These are phyloP conservation scores for Aradophagus sp. DNA, from an alignment of 1,140 invertebrate genomes.

Conservation along the genomic window DNA sequence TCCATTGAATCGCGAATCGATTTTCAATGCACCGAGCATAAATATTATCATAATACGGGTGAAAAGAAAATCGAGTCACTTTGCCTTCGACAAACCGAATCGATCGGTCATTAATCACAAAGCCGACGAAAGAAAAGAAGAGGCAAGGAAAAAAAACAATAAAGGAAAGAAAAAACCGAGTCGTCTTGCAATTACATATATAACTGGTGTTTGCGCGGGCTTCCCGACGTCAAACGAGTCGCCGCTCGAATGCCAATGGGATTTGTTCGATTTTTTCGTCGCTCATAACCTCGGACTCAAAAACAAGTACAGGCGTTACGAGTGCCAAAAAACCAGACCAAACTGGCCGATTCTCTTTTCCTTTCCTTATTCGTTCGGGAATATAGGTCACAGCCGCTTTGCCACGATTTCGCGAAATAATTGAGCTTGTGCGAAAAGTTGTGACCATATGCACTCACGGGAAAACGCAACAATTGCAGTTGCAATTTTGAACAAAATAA, in stretches of 20 bases:
- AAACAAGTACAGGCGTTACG: conserved; percentile 27
- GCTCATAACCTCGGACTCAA: conserved; percentile 40
- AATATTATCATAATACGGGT: conserved; percentile 9
- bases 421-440: too few relatives aligned
- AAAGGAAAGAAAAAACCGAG: conserved; percentile 19
- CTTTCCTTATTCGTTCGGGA: conserved; percentile 1
- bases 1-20: conserved; percentile 5
- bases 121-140: too few relatives aligned
- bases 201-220: conserved; percentile 25
- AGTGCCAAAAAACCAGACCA: conserved; percentile 29
- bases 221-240: conserved; percentile 40
- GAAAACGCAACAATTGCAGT: too few relatives aligned
- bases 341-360: neutral
- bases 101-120: conserved; percentile 15
- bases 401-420: neutral
- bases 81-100: conserved; percentile 23
- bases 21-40: conserved; percentile 2
- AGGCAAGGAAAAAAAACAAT: conserved; percentile 3
- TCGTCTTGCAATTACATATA: conserved; percentile 28
- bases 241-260: conserved; percentile 46
- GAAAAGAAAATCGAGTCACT: conserved; percentile 16
- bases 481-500: too few relatives aligned
- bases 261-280: conserved; percentile 37
- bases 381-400: conserved; percentile 35
- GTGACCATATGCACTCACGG: too few relatives aligned